Conservation (phyloP, 2,888 invertebrate genomes). For the Melieria omissa region DNA sequence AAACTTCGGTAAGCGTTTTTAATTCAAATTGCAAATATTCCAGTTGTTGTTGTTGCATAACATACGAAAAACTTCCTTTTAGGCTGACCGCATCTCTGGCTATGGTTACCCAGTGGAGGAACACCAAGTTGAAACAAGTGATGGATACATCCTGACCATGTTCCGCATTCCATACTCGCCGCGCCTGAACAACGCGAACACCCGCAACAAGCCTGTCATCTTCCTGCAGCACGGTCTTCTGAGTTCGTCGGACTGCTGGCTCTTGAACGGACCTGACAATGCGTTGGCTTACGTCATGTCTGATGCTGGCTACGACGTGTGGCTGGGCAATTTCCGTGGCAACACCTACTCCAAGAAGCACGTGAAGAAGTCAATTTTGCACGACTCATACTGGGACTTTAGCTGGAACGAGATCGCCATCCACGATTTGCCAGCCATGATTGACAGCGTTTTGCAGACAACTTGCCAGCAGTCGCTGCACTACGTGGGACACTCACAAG, state of each 20-base stretch:
- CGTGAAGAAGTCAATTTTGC: slow-evolving; percentile 40
- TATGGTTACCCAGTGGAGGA: slow-evolving; percentile 67
- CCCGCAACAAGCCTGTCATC: slow-evolving; percentile 48
- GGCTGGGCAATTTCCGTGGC: slow-evolving; percentile 53
- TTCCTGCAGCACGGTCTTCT: slow-evolving; percentile 68
- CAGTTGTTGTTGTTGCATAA: no score
- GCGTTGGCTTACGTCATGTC: slow-evolving; percentile 48
- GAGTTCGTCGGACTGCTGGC: slow-evolving; percentile 49
- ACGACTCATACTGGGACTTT: slow-evolving; percentile 47
- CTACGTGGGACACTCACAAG: slow-evolving; percentile 52
- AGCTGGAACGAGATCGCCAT: slow-evolving; percentile 90
- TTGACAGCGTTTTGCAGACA: slow-evolving; percentile 45
- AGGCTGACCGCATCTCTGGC: slow-evolving; percentile 46
- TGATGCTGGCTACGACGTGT: slow-evolving; percentile 55
- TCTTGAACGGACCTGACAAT: slow-evolving; percentile 46
- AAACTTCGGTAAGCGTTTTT: no score
- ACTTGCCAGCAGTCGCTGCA: slow-evolving; percentile 42
- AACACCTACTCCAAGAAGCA: slow-evolving; percentile 48
- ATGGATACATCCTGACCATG: slow-evolving; percentile 47
- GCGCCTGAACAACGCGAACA: slow-evolving; percentile 21
- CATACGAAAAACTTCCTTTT: background rate
- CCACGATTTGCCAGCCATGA: slow-evolving; percentile 63
- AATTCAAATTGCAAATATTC: no score
- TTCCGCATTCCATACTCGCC: slow-evolving; percentile 48
- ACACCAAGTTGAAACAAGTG: slow-evolving; percentile 63